These are phyloP conservation scores for Malacoraja senta DNA, from an alignment of 2,797 vertebrate genomes.

Conservation along the genomic window DNA sequence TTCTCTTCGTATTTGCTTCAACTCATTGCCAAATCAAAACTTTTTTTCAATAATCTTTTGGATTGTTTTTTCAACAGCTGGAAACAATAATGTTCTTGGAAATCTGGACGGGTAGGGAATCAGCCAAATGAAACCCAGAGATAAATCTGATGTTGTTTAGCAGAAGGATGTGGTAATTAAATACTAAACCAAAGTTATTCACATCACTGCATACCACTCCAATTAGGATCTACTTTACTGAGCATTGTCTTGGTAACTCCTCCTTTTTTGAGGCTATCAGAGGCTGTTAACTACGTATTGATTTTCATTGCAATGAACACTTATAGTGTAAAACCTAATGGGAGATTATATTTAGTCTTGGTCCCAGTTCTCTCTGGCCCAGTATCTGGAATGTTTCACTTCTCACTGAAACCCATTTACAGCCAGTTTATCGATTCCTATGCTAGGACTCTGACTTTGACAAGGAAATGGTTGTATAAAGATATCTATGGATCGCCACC, in stretches of 20 bases:
- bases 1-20: not conserved
- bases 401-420: conserved; percentile 34
- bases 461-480: conserved; percentile 39
- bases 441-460: conserved; percentile 26
- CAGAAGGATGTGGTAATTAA: conserved; percentile 27
- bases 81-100: conserved; percentile 2
- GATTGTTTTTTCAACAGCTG: conserved; percentile 18
- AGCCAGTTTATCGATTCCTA: conserved; percentile 40
- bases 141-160: conserved; percentile 14
- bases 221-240: not conserved
- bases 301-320: conserved; percentile 31
- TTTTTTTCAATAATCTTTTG: conserved; percentile 16
- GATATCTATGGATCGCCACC: not conserved
- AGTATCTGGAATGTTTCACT: conserved; percentile 26
- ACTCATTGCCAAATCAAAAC: conserved; percentile 14
- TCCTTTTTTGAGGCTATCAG: not conserved
- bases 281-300: conserved; percentile 27
- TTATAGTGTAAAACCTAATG: conserved; percentile 10
- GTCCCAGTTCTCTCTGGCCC: conserved; percentile 22
- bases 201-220: not conserved
- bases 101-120: conserved; percentile 9
- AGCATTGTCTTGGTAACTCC: not conserved
- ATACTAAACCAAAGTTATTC: not conserved
- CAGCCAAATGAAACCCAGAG: conserved; percentile 20
- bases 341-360: conserved; percentile 18